Conservation (phyloP, 2,113 vertebrate genomes). For the Petrocephalus zakoni region DNA sequence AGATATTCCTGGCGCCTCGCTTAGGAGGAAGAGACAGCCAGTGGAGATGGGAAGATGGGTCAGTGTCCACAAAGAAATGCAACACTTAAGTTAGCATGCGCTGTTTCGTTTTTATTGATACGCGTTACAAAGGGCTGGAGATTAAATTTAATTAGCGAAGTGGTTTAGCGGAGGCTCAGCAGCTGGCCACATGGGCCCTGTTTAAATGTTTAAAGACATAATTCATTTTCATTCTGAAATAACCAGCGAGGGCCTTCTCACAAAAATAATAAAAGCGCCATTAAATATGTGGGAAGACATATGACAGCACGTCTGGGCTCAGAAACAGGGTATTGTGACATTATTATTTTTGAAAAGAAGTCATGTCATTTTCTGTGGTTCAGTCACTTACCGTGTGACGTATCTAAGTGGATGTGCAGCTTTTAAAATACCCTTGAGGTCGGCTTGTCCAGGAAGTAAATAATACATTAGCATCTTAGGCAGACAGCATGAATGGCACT, state of each 20-base stretch:
- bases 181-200: neutral
- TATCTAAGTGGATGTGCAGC: neutral
- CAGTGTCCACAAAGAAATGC: neutral
- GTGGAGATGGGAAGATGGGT: neutral
- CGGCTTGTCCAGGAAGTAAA: neutral
- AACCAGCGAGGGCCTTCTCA: neutral
- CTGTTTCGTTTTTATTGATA: neutral
- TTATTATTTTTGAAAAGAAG: neutral
- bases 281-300: neutral
- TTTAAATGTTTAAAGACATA: neutral
- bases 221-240: neutral
- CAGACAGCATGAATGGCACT: neutral
- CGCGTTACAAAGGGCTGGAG: neutral
- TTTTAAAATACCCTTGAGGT: neutral
- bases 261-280: neutral
- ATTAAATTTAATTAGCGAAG: slow-evolving; percentile 4
- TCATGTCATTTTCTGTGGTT: neutral
- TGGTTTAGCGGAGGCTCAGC: neutral
- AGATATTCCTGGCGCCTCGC: neutral
- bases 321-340: neutral
- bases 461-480: neutral
- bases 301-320: neutral
- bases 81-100: neutral
- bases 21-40: neutral
- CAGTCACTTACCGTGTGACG: neutral